Conservation (phyloP, 2,797 vertebrate species). For the Phoeniculus purpureus region DNA sequence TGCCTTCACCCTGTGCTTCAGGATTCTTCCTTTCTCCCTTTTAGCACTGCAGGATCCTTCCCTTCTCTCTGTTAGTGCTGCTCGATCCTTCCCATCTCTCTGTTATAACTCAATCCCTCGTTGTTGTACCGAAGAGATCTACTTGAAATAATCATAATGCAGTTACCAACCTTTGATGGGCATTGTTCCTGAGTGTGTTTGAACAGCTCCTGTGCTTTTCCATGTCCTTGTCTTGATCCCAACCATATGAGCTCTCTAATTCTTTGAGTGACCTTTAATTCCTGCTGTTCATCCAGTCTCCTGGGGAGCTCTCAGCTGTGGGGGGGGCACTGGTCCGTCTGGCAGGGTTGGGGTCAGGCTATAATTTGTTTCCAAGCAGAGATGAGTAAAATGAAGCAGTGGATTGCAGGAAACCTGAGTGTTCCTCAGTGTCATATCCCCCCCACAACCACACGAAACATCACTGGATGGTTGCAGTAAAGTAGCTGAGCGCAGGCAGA, state of each 20-base stretch:
- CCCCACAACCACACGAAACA: background rate
- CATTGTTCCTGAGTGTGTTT: background rate
- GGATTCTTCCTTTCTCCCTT: background rate
- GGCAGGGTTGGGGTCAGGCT: background rate
- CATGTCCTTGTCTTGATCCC: background rate
- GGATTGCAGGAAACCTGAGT: background rate
- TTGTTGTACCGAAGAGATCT: accelerated
- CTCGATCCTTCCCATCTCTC: background rate
- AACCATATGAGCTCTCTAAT: background rate
- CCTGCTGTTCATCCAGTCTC: accelerated
- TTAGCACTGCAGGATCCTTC: background rate
- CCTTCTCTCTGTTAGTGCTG: background rate
- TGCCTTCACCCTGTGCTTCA: background rate
- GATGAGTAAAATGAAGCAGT: background rate
- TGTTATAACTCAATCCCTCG: background rate
- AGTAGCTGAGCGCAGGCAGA: background rate
- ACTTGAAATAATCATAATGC: background rate
- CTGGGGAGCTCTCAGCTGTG: background rate
- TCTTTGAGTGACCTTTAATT: background rate
- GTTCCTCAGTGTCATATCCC: background rate
- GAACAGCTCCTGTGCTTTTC: background rate
- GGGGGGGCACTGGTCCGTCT: background rate
- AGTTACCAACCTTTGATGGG: background rate
- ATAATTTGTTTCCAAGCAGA: background rate
- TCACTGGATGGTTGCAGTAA: background rate